Base-by-base conservation (phyloP, 2,797 vertebrate genomes). In the Gobionotothen gibberifrons region DNA sequence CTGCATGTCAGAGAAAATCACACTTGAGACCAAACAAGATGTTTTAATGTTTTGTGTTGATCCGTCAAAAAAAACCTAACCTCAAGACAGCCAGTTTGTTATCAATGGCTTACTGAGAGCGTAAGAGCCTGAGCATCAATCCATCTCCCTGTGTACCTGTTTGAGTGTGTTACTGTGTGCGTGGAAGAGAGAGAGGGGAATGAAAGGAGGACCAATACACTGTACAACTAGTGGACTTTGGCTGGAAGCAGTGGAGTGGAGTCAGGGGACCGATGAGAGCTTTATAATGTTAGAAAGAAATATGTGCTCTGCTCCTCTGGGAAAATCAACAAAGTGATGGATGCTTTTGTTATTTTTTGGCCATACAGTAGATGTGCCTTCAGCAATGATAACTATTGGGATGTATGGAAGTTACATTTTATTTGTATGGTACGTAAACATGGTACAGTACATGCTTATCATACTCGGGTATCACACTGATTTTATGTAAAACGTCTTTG, bases 1-100 rank as follows among this genome's bases (percentile, higher is more conserved):
- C 74, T 49, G 69, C 49, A 69, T 47, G 67, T 79, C 71, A 69
- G 54, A 68, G 63, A 60, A 74, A 71, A 72, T 87, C 60, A 54
- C 62, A 69, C 78, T 78, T n/a, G 3, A 65, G 40, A 76, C 46
- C 56, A 66, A 76, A 62, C 39, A 2, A 55, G 67, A 55, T 74
- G 12, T 66, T 84, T 69, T 80, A 60, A 83, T 67, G 57, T 69
- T 69, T 62, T 44, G 43, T 68, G 36, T 57, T 17, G 61, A 51
- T 69, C 53, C 32, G 9, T 51, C 43, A 76, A 36, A 84, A 84
- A 85, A 49, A 69, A 69, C 54, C 53, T 0, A 46, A 69, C 63
- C 58, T 46, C 54, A 46, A 61, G 61, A 71, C 48, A 53, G 48
- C 57, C 39, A 29, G 40, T 78, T 82, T 39, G 51, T 74, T 69